These are phyloP conservation scores for Paramisgurnus dabryanus DNA, from an alignment of 2,113 vertebrate genomes.

Conservation along the genomic window DNA sequence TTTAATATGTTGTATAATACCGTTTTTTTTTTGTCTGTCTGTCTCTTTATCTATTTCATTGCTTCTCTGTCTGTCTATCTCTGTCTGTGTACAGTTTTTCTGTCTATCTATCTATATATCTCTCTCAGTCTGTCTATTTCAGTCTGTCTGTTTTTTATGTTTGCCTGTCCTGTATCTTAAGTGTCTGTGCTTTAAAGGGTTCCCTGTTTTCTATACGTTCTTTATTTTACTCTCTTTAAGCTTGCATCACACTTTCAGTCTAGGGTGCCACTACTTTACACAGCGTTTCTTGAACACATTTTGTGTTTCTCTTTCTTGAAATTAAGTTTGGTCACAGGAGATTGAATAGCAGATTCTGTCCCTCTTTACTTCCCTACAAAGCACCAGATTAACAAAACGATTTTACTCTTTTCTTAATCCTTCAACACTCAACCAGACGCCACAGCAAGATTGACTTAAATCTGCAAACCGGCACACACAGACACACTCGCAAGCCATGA, in stretches of 20 bases:
- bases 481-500: conserved; percentile 46
- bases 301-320: background rate
- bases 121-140: too few relatives aligned
- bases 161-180: background rate
- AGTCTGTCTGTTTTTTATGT: too few relatives aligned
- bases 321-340: conserved; percentile 24
- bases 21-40: background rate
- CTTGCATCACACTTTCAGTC: too few relatives aligned
- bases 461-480: background rate
- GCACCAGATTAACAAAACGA: conserved; percentile 42
- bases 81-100: too few relatives aligned
- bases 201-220: too few relatives aligned
- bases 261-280: background rate
- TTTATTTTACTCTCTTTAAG: too few relatives aligned
- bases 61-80: too few relatives aligned
- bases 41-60: too few relatives aligned
- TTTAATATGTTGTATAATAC: background rate
- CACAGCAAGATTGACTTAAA: conserved; percentile 27
- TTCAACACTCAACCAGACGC: conserved; percentile 32
- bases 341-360: background rate
- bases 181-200: too few relatives aligned
- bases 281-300: background rate
- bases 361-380: background rate
- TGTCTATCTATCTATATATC: too few relatives aligned
- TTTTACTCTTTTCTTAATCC: conserved; percentile 45